These are phyloP conservation scores for Choreutis nemorana DNA, from an alignment of 2,888 invertebrate species.

Conservation along the genomic window DNA sequence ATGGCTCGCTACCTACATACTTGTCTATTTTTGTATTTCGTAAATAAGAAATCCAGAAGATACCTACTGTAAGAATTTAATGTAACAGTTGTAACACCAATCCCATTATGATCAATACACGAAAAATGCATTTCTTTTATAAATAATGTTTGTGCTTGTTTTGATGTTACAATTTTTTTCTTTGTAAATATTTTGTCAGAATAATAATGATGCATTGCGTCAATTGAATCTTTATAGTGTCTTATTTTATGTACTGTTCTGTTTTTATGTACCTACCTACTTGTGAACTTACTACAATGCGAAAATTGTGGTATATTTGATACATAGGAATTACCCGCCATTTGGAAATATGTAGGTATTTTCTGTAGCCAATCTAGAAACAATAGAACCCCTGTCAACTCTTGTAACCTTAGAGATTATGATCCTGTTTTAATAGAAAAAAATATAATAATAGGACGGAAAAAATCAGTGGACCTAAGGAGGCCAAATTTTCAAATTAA, in stretches of 20 bases:
- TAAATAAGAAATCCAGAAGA: background rate
- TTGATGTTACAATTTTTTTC: slow-evolving; percentile 41
- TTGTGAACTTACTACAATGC: background rate
- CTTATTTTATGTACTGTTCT: background rate
- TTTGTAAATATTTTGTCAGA: slow-evolving; percentile 60
- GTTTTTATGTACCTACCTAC: background rate
- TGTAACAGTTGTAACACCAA: too few relatives aligned
- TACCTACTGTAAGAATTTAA: background rate
- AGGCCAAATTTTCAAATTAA: too few relatives aligned
- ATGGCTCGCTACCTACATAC: background rate
- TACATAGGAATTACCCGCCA: background rate
- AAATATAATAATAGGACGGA: too few relatives aligned
- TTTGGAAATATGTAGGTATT: background rate
- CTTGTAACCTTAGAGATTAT: too few relatives aligned
- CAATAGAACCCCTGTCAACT: too few relatives aligned
- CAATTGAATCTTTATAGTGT: slow-evolving; percentile 21
- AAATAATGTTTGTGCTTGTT: slow-evolving; percentile 53
- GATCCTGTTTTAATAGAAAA: too few relatives aligned
- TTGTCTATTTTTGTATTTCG: background rate
- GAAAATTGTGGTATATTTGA: background rate
- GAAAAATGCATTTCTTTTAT: slow-evolving; percentile 44
- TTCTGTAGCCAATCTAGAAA: background rate
- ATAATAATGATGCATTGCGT: slow-evolving; percentile 47
- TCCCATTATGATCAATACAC: slow-evolving; percentile 14
- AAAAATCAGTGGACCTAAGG: too few relatives aligned